phyloP scores from a whole-genome alignment of 1,140 invertebrate genomes.

The Ridgeia piscesae region DNA sequence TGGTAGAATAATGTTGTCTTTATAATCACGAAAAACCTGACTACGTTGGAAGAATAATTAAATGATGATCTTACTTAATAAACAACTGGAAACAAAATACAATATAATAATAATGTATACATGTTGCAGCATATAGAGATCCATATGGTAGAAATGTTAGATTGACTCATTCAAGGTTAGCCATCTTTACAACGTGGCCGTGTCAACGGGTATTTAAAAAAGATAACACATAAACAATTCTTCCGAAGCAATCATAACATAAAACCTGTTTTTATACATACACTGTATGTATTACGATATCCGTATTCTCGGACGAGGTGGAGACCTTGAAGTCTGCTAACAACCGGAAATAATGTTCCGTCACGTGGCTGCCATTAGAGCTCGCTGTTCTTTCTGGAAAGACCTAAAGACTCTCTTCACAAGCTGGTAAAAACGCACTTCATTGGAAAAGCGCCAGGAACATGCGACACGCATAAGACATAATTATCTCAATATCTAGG shows the following conservation, averaged over 20 bases:
- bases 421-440: not conserved
- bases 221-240: too few species aligned
- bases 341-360: not conserved
- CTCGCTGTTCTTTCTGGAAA: not conserved
- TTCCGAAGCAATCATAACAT: not conserved
- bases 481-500: not conserved
- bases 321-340: not conserved
- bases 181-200: too few species aligned
- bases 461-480: not conserved
- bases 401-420: not conserved
- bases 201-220: too few species aligned
- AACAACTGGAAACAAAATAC: too few species aligned
- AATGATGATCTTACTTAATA: too few species aligned
- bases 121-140: too few species aligned
- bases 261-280: not conserved
- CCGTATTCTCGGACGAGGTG: not conserved
- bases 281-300: not conserved
- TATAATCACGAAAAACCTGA: too few species aligned
- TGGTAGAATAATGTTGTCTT: too few species aligned
- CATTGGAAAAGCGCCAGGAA: not conserved
- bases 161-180: too few species aligned
- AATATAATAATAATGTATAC: too few species aligned
- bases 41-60: too few species aligned
- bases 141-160: too few species aligned
- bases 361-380: not conserved